These are phyloP conservation scores for Plagiodera versicolora DNA, from an alignment of 2,888 invertebrate species.

Conservation along the genomic window DNA sequence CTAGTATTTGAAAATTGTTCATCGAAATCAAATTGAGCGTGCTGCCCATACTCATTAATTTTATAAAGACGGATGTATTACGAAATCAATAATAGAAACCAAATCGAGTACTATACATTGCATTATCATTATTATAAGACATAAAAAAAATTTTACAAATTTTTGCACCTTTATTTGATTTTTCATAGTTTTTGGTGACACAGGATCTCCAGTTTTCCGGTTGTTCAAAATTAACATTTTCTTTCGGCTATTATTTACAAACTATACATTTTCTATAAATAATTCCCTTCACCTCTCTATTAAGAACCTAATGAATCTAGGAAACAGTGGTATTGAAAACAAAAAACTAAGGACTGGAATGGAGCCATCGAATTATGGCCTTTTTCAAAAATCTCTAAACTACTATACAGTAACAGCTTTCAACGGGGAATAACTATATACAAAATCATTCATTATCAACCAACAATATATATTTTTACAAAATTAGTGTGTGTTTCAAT, in stretches of 20 bases:
- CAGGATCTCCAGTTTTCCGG: background rate
- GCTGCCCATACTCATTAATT: too few species aligned
- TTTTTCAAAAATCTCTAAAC: conserved; percentile 39
- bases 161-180: background rate
- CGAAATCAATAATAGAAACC: too few species aligned
- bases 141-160: background rate
- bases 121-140: background rate
- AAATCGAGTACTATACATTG: background rate
- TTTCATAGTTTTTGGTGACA: background rate
- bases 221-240: background rate
- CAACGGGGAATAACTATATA: conserved; percentile 36
- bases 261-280: background rate
- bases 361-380: conserved; percentile 33
- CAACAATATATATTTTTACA: conserved; percentile 37
- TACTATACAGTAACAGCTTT: conserved; percentile 41
- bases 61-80: too few species aligned
- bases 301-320: background rate
- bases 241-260: background rate
- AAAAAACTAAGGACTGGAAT: background rate
- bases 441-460: conserved; percentile 39
- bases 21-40: too few species aligned
- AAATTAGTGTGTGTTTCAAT: conserved; percentile 38
- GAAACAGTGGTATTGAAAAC: background rate
- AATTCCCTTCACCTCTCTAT: background rate
- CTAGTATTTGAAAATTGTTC: too few species aligned